Percentiles rank a stretch among this genome's conserved stretches.
Conservation (phyloP, 2,113 vertebrate genomes). For the Taxidea taxus region DNA sequence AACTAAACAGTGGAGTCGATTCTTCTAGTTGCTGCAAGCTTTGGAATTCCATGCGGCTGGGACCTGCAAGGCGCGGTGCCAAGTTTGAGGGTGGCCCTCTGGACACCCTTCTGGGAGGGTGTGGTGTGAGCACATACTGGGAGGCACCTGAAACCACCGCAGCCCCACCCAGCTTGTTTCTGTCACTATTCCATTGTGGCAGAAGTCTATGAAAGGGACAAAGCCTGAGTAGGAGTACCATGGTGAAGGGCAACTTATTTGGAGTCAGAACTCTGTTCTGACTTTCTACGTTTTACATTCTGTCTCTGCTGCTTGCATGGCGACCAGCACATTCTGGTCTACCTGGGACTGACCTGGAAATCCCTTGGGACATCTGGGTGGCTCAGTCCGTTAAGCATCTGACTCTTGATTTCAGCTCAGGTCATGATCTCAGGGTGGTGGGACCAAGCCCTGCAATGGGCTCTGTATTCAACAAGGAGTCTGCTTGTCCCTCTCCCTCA, state of each 20-base stretch:
- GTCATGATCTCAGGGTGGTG: neutral
- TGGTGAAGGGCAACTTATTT: neutral
- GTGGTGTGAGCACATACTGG: accelerated
- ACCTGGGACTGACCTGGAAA: neutral
- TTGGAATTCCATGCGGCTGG: neutral
- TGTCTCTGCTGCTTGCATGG: neutral
- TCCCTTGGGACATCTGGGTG: neutral
- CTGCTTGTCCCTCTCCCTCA: neutral
- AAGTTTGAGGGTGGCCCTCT: neutral
- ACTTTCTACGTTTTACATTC: neutral
- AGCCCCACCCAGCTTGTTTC: neutral
- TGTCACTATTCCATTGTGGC: neutral
- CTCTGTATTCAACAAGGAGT: neutral
- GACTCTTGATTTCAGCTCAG: neutral
- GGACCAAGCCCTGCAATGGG: neutral
- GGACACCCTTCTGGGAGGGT: neutral
- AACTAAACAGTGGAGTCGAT: neutral
- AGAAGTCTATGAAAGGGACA: neutral
- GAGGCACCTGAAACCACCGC: neutral
- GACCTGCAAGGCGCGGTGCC: neutral
- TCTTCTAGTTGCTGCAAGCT: neutral
- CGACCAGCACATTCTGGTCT: neutral
- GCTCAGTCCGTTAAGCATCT: neutral
- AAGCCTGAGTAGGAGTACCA: neutral
- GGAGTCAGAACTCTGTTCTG: neutral